phyloP scores from a whole-genome alignment of 2,888 invertebrate genomes.

The Heliconius ismenius region DNA sequence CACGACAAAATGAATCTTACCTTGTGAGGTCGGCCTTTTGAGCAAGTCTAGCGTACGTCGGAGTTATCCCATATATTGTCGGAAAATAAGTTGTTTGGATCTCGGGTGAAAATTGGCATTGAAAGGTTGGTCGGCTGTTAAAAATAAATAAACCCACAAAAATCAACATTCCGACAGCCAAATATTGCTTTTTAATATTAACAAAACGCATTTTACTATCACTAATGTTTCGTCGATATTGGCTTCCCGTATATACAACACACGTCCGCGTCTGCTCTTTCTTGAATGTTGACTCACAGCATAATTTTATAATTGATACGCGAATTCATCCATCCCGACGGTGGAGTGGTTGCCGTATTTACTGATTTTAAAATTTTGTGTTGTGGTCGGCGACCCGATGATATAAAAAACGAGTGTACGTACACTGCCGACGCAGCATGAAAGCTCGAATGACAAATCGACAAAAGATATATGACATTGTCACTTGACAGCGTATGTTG shows the following conservation, averaged over 20 bases:
- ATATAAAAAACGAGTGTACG: conserved; percentile 13
- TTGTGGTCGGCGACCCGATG: conserved; percentile 14
- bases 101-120: conserved; percentile 71
- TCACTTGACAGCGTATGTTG: not conserved
- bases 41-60: conserved; percentile 92
- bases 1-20: conserved; percentile 71
- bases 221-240: conserved; percentile 39
- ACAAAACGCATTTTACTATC: conserved; percentile 73
- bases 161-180: conserved; percentile 73
- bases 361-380: conserved; percentile 2
- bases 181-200: conserved; percentile 76
- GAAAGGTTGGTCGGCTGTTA: conserved; percentile 71
- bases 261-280: conserved; percentile 37
- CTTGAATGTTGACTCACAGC: conserved; percentile 35
- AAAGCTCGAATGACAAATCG: conserved; percentile 30
- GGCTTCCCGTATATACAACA: conserved; percentile 31
- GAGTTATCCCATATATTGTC: conserved; percentile 94
- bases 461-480: conserved; percentile 20
- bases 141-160: conserved; percentile 74
- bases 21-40: conserved; percentile 97
- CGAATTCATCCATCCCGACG: conserved; percentile 32
- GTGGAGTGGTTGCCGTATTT: not conserved
- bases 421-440: conserved; percentile 25
- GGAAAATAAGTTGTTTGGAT: conserved; percentile 76
- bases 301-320: conserved; percentile 37